These are phyloP conservation scores for Cataglyphis altisquamis DNA, from an alignment of 2,888 invertebrate species.

Conservation along the genomic window DNA sequence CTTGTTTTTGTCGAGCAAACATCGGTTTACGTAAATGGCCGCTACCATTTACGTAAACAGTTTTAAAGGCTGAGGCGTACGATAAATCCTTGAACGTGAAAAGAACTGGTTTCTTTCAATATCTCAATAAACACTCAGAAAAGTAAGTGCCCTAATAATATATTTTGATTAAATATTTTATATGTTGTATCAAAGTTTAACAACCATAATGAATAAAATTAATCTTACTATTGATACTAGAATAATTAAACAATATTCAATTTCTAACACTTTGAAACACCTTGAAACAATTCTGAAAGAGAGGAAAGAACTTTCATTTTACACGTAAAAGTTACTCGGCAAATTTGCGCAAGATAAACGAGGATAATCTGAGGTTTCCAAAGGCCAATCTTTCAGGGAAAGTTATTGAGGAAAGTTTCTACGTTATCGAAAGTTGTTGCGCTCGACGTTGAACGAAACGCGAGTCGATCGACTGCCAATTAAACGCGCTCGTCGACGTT, in stretches of 20 bases:
- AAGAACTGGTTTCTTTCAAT: not conserved
- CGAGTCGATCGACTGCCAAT: constrained; percentile 55
- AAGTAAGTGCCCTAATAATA: not conserved
- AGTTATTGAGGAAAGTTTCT: constrained; percentile 39
- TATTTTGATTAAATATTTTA: not conserved
- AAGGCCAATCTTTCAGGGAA: constrained; percentile 31
- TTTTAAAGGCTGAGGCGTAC: not conserved
- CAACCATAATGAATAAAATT: not conserved
- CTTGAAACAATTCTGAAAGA: not conserved
- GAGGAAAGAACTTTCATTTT: not conserved
- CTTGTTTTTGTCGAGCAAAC: constrained; percentile 4
- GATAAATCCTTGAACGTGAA: not conserved
- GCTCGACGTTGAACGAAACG: constrained; percentile 42
- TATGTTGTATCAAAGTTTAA: not conserved
- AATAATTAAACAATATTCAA: constrained; percentile 20
- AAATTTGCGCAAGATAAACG: constrained; percentile 36
- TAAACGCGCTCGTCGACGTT: constrained; percentile 59
- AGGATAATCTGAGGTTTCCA: constrained; percentile 31
- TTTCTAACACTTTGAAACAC: not conserved
- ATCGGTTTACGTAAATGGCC: constrained; percentile 11
- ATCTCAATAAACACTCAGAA: not conserved
- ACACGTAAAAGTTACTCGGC: not conserved
- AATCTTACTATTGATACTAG: not conserved
- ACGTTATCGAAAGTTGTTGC: constrained; percentile 46
- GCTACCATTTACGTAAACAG: not conserved